Conservation (phyloP, 1,140 invertebrate genomes). For the Drosophila subobscura region DNA sequence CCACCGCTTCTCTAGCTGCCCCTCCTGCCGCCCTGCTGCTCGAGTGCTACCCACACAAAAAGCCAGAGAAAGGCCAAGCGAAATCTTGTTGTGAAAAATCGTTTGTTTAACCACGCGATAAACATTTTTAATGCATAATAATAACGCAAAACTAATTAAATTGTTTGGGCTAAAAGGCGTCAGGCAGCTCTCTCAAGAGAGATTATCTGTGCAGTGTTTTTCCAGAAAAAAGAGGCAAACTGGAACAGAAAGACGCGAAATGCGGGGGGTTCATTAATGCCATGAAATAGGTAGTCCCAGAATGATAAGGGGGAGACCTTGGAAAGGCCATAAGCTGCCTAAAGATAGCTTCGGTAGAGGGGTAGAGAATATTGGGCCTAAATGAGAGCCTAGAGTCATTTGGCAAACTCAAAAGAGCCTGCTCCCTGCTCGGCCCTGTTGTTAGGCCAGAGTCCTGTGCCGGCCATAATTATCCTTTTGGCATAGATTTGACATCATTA, state of each 20-base stretch:
- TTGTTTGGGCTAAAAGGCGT: slow-evolving; percentile 24
- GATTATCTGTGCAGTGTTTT: no score
- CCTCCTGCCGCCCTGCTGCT: neutral
- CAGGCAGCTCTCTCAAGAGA: slow-evolving; percentile 11
- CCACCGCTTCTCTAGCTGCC: neutral
- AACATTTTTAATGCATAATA: slow-evolving; percentile 66
- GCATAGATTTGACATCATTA: slow-evolving; percentile 41
- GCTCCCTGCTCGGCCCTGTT: no score
- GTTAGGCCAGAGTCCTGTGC: neutral
- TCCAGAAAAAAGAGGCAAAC: no score
- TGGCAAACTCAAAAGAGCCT: no score
- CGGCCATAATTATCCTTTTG: slow-evolving; percentile 24
- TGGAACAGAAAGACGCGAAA: no score
- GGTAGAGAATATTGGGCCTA: no score
- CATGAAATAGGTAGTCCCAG: no score
- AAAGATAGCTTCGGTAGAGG: no score
- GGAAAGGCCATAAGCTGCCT: no score
- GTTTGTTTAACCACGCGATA: slow-evolving; percentile 61
- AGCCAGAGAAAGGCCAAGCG: slow-evolving; percentile 8
- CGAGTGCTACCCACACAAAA: slow-evolving; percentile 28
- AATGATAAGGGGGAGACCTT: no score
- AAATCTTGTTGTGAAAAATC: slow-evolving; percentile 50
- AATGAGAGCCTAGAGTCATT: no score
- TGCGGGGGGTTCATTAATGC: no score
- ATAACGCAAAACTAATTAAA: slow-evolving; percentile 57